Conservation (phyloP, 2,797 vertebrate genomes). For the Manis crassicaudata region DNA sequence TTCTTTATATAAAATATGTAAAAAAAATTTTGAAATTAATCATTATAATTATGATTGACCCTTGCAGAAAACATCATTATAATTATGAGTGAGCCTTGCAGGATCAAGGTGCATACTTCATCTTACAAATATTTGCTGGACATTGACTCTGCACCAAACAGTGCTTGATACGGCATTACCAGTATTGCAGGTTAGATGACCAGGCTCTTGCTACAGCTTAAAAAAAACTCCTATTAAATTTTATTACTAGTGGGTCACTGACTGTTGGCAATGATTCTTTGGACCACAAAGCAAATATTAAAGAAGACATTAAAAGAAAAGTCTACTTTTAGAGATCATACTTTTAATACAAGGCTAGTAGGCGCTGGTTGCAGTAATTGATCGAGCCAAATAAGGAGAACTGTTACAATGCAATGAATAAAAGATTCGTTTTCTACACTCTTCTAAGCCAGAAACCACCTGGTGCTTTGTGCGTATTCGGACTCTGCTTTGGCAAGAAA, state of each 20-base stretch:
- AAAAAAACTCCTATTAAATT: not conserved
- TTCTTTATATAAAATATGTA: conserved; percentile 5
- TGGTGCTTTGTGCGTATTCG: not conserved
- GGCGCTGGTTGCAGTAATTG: not conserved
- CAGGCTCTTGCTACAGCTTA: not conserved
- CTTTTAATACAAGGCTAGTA: conserved; percentile 20
- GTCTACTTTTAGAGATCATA: not conserved
- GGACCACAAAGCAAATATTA: conserved; percentile 37
- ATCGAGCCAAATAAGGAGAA: not conserved
- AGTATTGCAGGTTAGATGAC: not conserved
- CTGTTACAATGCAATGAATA: not conserved
- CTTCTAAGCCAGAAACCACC: not conserved
- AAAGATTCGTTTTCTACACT: not conserved
- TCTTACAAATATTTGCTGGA: not conserved
- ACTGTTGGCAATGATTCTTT: not conserved
- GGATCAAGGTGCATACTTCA: not conserved
- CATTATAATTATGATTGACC: not conserved
- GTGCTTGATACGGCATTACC: not conserved
- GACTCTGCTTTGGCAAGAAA: conserved; percentile 5
- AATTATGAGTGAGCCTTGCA: not conserved
- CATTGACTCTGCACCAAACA: not conserved
- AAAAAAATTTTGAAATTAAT: not conserved
- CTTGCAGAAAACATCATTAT: not conserved
- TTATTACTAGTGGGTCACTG: not conserved
- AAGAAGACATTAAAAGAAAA: not conserved